A percentile compares a stretch with the other conserved stretches of the same genome.
These are phyloP conservation scores for Deilephila porcellus DNA, from an alignment of 2,888 invertebrate genomes.

Conservation along the genomic window DNA sequence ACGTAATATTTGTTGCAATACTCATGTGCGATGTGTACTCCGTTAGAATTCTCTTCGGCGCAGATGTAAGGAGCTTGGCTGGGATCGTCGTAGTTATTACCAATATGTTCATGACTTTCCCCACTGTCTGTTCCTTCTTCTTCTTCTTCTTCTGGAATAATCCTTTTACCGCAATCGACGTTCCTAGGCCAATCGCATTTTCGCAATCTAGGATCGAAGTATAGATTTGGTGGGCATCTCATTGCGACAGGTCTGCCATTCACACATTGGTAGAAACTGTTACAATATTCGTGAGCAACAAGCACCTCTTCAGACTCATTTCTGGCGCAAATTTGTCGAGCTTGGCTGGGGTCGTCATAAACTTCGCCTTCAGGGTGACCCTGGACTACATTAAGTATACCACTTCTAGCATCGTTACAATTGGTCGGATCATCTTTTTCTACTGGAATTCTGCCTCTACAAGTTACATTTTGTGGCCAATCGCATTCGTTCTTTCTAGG, in stretches of 20 bases:
- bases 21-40: conserved; percentile 18
- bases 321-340: conserved; percentile 36
- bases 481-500: conserved; percentile 49
- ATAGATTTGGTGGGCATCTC: conserved; percentile 14
- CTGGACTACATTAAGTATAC: conserved; percentile 14
- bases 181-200: conserved; percentile 25
- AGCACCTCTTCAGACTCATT: conserved; percentile 29
- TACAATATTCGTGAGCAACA: conserved; percentile 33
- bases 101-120: neutral
- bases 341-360: conserved; percentile 24
- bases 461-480: conserved; percentile 53
- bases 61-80: conserved; percentile 25
- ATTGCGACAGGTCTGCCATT: conserved; percentile 15
- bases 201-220: conserved; percentile 3
- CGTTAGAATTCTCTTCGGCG: conserved; percentile 19
- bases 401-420: conserved; percentile 13
- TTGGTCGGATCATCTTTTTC: conserved; percentile 5
- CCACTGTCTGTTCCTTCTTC: conserved; percentile 20
- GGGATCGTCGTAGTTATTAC: conserved; percentile 10
- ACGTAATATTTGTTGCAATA: conserved; percentile 30
- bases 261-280: conserved; percentile 31
- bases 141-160: conserved; percentile 24
- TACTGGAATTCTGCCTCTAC: conserved; percentile 44
- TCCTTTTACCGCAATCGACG: conserved; percentile 31
- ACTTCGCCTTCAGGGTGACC: conserved; percentile 14